Base-by-base conservation (phyloP, 2,113 vertebrate species). In the Urocolius indicus region DNA sequence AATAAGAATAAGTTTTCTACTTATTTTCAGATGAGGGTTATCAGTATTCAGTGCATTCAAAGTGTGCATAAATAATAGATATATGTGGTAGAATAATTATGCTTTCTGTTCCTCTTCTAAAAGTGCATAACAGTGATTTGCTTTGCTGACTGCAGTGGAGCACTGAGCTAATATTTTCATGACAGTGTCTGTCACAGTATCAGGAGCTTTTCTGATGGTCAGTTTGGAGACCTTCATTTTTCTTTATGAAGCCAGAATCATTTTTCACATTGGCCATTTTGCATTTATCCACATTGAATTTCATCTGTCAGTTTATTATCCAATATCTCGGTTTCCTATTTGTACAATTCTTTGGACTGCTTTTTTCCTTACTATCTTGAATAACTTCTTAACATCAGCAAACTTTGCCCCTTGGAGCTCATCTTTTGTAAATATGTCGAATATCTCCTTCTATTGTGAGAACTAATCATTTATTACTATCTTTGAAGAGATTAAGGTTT, bases 381-480 rank as follows among this genome's bases (percentile, higher is more conserved):
- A 61, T 68, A 80, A 63, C 66, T 86, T 88, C 61, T 61, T 82
- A 85, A 48, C 57, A 74, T 67, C n/a, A 61, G 71, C 74, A 90
- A 63, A 67, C 89, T 81, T 84, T 61, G 57, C 66, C 72, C 58
- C 48, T 94, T 26, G 8, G 13, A 80, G 79, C 58, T 86, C 63
- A 61, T 90, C 67, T 90, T 71, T 69, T 92, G 75, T 83, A 93
- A 92, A 86, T 46, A 30, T 52, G 59, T 61, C 93, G 86, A 76
- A 89, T 73, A 79, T 67, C 66, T 90, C 46, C 63, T 38, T 81
- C 30, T 26, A 24, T 26, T 79, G 81, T 58, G n/a, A 59, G 68
- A 71, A 75, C 34, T 82, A 65, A 87, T 38, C 69, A 41, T 89
- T 93, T 92, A 67, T 36, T 71, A 27, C 63, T 45, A 54, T 12